A percentile compares a stretch with the other conserved stretches of the same genome.
phyloP scores from a whole-genome alignment of 2,888 invertebrate species.

The Torymus texanus region DNA sequence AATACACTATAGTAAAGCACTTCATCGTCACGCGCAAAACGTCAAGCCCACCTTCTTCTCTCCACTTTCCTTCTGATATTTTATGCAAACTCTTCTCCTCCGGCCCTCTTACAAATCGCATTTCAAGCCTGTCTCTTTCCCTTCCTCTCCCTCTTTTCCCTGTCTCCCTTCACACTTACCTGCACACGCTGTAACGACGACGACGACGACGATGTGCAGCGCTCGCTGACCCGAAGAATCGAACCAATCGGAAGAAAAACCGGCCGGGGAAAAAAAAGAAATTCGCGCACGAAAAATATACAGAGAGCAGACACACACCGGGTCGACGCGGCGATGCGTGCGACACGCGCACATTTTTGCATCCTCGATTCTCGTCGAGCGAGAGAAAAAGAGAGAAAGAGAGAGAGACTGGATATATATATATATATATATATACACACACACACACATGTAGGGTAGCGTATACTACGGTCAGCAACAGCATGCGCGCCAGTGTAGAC shows the following conservation, averaged over 20 bases:
- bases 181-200: conserved; percentile 13
- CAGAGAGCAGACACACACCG: background rate
- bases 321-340: too few species aligned
- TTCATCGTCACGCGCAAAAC: background rate
- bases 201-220: background rate
- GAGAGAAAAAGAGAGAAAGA: too few species aligned
- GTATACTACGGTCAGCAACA: too few species aligned
- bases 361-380: too few species aligned
- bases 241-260: conserved; percentile 44
- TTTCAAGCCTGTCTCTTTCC: conserved; percentile 17
- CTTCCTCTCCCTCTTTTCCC: background rate
- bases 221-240: conserved; percentile 41
- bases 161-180: background rate
- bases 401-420: too few species aligned
- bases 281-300: conserved; percentile 4
- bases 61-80: too few species aligned
- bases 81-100: too few species aligned
- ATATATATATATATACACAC: too few species aligned
- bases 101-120: conserved; percentile 31
- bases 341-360: too few species aligned
- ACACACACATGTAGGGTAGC: too few species aligned
- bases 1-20: too few species aligned
- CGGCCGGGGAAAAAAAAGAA: conserved; percentile 37
- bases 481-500: too few species aligned
- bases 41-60: background rate